Evolutionary conservation across 2,888 invertebrate species (phyloP).

Genomic region (Apodemia duryi): DNA sequence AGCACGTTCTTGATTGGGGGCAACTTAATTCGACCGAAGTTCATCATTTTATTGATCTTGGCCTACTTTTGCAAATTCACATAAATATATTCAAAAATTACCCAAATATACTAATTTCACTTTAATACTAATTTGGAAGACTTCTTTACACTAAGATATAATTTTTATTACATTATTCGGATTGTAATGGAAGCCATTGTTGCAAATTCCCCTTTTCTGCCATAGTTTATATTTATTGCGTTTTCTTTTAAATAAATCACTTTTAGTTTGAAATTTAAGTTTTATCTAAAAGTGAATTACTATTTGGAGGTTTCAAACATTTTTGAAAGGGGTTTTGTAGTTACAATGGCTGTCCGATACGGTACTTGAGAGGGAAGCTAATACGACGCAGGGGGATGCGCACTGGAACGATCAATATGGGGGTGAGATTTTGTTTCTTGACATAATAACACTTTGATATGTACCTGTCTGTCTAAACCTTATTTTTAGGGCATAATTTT

Average conservation of each 20-base stretch:
- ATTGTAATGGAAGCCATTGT: slow-evolving; percentile 41
- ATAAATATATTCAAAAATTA: slow-evolving; percentile 37
- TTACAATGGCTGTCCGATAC: slow-evolving; percentile 54
- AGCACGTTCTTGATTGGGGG: slow-evolving; percentile 87
- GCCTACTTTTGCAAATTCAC: slow-evolving; percentile 23
- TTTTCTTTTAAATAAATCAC: slow-evolving; percentile 26
- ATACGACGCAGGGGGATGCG: slow-evolving; percentile 55
- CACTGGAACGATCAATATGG: slow-evolving; percentile 59
- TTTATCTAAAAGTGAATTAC: slow-evolving; percentile 1
- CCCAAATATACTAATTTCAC: slow-evolving; percentile 30
- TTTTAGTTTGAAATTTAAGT: neutral
- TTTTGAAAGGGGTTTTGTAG: slow-evolving; percentile 47
- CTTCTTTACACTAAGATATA: slow-evolving; percentile 61
- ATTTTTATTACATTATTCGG: slow-evolving; percentile 40
- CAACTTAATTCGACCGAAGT: slow-evolving; percentile 80
- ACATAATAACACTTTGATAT: slow-evolving; percentile 27
- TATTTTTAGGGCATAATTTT: too few relatives aligned
- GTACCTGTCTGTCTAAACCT: neutral
- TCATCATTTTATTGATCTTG: slow-evolving; percentile 44
- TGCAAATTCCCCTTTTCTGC: slow-evolving; percentile 24
- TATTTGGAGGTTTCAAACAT: slow-evolving; percentile 46
- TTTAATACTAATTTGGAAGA: slow-evolving; percentile 60
- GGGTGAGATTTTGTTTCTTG: slow-evolving; percentile 33
- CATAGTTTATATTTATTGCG: slow-evolving; percentile 34
- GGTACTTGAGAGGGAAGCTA: slow-evolving; percentile 40